Conservation (phyloP, 2,113 vertebrate species). For the Entomyzon cyanotis region DNA sequence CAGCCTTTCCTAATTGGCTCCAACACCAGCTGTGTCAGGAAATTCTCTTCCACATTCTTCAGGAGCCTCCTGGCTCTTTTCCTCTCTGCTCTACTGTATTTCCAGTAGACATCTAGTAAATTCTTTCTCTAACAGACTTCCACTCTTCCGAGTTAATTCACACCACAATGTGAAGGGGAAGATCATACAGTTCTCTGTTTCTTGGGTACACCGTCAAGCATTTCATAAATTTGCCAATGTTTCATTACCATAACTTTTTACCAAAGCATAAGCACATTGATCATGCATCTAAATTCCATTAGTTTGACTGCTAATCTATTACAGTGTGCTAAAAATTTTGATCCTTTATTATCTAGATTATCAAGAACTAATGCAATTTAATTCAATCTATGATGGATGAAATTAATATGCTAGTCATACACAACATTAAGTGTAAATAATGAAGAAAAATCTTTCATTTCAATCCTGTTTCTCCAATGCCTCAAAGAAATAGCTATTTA, state of each 20-base stretch:
- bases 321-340: neutral
- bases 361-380: neutral
- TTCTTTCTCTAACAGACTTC: neutral
- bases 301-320: neutral
- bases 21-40: neutral
- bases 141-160: neutral
- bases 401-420: neutral
- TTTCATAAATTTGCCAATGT: neutral
- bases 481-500: neutral
- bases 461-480: neutral
- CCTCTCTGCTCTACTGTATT: neutral
- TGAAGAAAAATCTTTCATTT: neutral
- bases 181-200: neutral
- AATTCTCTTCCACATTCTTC: neutral
- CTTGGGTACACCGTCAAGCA: neutral
- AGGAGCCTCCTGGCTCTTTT: neutral
- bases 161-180: neutral
- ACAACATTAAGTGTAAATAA: neutral
- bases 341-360: neutral
- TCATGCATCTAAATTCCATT: neutral
- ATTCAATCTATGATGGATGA: neutral
- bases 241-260: neutral
- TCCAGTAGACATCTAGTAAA: neutral
- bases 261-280: neutral
- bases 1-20: neutral